Evolutionary conservation across 1,140 invertebrate genomes (phyloP).

Genomic region (Mamestra configurata): DNA sequence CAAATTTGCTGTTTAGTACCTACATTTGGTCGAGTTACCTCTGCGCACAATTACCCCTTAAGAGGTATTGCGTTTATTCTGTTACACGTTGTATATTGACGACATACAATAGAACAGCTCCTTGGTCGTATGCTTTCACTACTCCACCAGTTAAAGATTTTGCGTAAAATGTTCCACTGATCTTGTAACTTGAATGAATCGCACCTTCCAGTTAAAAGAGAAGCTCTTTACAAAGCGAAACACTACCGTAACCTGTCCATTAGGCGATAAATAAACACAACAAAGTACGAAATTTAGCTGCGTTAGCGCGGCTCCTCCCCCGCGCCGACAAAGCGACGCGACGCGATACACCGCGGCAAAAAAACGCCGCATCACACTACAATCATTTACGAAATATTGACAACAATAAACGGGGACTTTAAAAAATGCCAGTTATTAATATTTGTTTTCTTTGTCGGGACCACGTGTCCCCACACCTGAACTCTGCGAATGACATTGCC

Average conservation of each 20-base stretch:
- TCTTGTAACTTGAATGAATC: conserved; percentile 15
- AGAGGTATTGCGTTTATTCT: too few relatives aligned
- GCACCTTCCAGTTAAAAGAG: conserved; percentile 15
- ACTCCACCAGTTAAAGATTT: background rate
- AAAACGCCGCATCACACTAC: conserved; percentile 84
- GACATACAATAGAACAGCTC: too few relatives aligned
- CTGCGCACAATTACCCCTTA: too few relatives aligned
- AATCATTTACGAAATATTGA: conserved; percentile 88
- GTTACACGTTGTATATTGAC: too few relatives aligned
- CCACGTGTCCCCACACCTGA: conserved; percentile 86
- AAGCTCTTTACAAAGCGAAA: conserved; percentile 49
- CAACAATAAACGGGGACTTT: conserved; percentile 86
- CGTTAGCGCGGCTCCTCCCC: conserved; percentile 76
- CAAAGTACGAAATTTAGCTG: conserved; percentile 77
- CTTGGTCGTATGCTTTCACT: background rate
- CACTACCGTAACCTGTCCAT: conserved; percentile 82
- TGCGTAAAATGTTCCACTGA: background rate
- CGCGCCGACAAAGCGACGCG: conserved; percentile 70
- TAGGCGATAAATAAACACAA: conserved; percentile 85
- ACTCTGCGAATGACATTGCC: conserved; percentile 83
- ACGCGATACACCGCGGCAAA: conserved; percentile 71
- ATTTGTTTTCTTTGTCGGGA: conserved; percentile 84
- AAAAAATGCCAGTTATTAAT: conserved; percentile 87
- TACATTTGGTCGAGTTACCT: too few relatives aligned
- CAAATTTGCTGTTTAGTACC: too few relatives aligned